phyloP scores from a whole-genome alignment of 2,888 invertebrate genomes.

The Bunonema sp. region DNA sequence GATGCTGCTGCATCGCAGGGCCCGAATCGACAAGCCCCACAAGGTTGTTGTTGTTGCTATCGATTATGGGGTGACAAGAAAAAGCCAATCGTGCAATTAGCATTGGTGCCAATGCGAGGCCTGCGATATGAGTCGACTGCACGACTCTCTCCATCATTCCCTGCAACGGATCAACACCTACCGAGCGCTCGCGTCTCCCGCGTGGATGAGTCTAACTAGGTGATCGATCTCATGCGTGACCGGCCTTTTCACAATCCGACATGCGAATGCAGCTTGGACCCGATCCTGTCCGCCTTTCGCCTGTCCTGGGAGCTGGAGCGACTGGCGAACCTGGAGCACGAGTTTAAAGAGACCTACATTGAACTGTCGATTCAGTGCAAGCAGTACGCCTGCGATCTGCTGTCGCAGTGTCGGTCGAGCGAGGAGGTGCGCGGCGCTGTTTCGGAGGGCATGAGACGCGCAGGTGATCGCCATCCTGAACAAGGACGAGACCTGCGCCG shows the following conservation, averaged over 20 bases:
- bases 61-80: neutral
- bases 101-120: slow-evolving; percentile 21
- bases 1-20: slow-evolving; percentile 46
- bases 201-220: slow-evolving; percentile 52
- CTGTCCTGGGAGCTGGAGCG: slow-evolving; percentile 50
- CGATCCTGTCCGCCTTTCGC: slow-evolving; percentile 51
- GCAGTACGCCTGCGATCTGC: slow-evolving; percentile 51
- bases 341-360: slow-evolving; percentile 49
- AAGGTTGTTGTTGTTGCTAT: slow-evolving; percentile 1
- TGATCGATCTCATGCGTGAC: neutral
- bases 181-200: slow-evolving; percentile 52
- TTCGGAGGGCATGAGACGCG: slow-evolving; percentile 12
- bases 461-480: slow-evolving; percentile 49
- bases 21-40: slow-evolving; percentile 35
- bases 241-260: neutral
- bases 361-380: slow-evolving; percentile 50
- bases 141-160: slow-evolving; percentile 51
- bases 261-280: slow-evolving; percentile 46
- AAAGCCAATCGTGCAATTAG: too few relatives aligned
- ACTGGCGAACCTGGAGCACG: slow-evolving; percentile 49
- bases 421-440: slow-evolving; percentile 50
- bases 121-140: slow-evolving; percentile 46
- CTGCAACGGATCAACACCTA: slow-evolving; percentile 48
- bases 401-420: slow-evolving; percentile 52
- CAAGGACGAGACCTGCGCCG: slow-evolving; percentile 44